Evolutionary conservation across 2,797 vertebrate species (phyloP).

Genomic region (Ambastaia sidthimunki): DNA sequence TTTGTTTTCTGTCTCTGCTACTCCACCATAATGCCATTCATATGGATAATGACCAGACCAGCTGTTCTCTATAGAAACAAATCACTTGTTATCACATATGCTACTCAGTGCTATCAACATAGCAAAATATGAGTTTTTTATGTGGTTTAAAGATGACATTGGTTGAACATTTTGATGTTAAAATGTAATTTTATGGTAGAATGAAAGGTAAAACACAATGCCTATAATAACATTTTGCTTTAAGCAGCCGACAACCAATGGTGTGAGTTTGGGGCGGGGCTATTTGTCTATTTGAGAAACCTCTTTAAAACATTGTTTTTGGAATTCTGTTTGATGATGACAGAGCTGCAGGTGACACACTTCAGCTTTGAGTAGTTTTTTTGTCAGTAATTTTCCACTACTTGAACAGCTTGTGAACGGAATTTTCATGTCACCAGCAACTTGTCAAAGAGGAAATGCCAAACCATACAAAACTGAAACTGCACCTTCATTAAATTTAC

Average conservation of each 20-base stretch:
- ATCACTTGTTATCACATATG: neutral
- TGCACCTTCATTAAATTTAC: neutral
- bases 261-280: neutral
- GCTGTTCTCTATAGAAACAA: conserved; percentile 70
- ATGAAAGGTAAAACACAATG: no score
- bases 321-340: neutral
- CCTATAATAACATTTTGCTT: no score
- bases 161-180: no score
- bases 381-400: neutral
- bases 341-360: neutral
- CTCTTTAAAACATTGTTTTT: neutral
- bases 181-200: no score
- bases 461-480: neutral
- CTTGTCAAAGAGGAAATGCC: conserved; percentile 21
- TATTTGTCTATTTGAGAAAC: neutral
- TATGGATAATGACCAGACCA: conserved; percentile 76
- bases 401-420: conserved; percentile 1
- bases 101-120: neutral
- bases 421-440: neutral
- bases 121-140: neutral
- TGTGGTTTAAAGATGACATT: neutral
- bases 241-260: no score
- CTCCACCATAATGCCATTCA: conserved; percentile 71
- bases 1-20: conserved; percentile 60
- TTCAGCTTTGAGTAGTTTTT: neutral